A percentile compares a stretch with the other conserved stretches of the same genome.
Conservation (phyloP, 2,888 invertebrate species). For the Chrysomela aeneicollis region DNA sequence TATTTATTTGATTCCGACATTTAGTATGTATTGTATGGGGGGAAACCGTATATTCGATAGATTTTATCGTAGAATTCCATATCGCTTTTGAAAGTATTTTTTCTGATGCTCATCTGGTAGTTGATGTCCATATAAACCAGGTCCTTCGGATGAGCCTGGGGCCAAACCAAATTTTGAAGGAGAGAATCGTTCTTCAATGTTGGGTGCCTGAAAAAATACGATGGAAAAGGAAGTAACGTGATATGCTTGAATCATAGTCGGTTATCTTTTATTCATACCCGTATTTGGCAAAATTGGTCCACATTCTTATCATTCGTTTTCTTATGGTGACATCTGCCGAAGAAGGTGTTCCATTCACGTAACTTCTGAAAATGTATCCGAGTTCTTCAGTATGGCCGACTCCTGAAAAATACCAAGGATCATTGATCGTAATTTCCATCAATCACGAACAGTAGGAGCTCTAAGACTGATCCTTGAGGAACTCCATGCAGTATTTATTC, state of each 20-base stretch:
- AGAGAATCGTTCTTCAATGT: slow-evolving; percentile 32
- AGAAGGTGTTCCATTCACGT: slow-evolving; percentile 22
- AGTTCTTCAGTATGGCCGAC: slow-evolving; percentile 47
- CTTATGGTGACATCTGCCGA: slow-evolving; percentile 38
- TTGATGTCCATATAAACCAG: slow-evolving; percentile 30
- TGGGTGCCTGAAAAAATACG: slow-evolving; percentile 32
- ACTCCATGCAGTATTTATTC: not conserved
- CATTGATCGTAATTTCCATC: not conserved
- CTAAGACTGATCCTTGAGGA: not conserved
- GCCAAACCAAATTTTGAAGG: slow-evolving; percentile 37
- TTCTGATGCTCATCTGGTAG: slow-evolving; percentile 14
- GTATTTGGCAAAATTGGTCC: slow-evolving; percentile 51
- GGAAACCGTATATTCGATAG: slow-evolving; percentile 39
- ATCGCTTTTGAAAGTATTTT: slow-evolving; percentile 36
- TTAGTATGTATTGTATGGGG: slow-evolving; percentile 42
- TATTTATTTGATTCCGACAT: not conserved
- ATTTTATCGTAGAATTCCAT: slow-evolving; percentile 43
- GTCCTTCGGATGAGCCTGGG: not conserved
- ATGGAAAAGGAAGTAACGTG: not conserved
- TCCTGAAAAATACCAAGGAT: slow-evolving; percentile 33
- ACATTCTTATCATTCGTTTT: slow-evolving; percentile 42
- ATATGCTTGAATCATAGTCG: not conserved
- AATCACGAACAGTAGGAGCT: not conserved
- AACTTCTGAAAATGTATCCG: slow-evolving; percentile 41
- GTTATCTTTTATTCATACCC: slow-evolving; percentile 33